phyloP scores from a whole-genome alignment of 2,888 invertebrate genomes.

The Carterocephalus palaemon region DNA sequence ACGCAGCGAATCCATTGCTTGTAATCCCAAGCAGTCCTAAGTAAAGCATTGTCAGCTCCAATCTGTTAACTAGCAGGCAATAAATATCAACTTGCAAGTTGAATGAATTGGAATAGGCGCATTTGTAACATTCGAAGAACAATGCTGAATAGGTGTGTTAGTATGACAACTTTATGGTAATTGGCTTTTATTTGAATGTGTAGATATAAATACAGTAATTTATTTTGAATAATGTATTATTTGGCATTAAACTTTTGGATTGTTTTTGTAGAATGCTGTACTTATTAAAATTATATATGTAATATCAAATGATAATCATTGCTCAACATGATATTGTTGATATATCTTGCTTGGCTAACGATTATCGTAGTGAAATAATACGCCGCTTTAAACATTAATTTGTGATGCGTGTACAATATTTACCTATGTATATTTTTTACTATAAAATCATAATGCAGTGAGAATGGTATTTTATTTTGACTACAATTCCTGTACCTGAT shows the following conservation, averaged over 20 bases:
- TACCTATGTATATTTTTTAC: slow-evolving; percentile 76
- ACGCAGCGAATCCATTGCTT: slow-evolving; percentile 20
- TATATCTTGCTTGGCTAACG: neutral
- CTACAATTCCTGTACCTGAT: slow-evolving; percentile 30
- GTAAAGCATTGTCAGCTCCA: slow-evolving; percentile 16
- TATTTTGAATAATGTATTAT: slow-evolving; percentile 18
- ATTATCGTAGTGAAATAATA: slow-evolving; percentile 22
- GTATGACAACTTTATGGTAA: slow-evolving; percentile 3
- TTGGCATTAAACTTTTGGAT: slow-evolving; percentile 16
- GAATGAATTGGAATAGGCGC: no score
- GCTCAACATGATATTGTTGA: slow-evolving; percentile 1
- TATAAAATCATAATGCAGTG: slow-evolving; percentile 78
- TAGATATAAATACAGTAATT: slow-evolving; percentile 17
- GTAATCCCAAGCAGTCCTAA: slow-evolving; percentile 8
- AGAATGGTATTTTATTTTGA: slow-evolving; percentile 59
- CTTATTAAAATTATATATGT: slow-evolving; percentile 8
- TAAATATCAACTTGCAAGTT: no score
- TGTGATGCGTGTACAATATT: slow-evolving; percentile 72
- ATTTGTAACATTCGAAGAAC: no score
- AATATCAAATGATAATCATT: slow-evolving; percentile 4
- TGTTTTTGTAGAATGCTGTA: slow-evolving; percentile 6
- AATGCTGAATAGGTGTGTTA: no score
- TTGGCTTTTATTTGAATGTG: slow-evolving; percentile 15
- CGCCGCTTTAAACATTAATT: slow-evolving; percentile 60
- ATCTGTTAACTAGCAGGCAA: no score